Evolutionary conservation across 2,888 invertebrate species (phyloP), one percentile per base, ranked within the genome.

Genomic region (Nemotelus pantherinus): DNA sequence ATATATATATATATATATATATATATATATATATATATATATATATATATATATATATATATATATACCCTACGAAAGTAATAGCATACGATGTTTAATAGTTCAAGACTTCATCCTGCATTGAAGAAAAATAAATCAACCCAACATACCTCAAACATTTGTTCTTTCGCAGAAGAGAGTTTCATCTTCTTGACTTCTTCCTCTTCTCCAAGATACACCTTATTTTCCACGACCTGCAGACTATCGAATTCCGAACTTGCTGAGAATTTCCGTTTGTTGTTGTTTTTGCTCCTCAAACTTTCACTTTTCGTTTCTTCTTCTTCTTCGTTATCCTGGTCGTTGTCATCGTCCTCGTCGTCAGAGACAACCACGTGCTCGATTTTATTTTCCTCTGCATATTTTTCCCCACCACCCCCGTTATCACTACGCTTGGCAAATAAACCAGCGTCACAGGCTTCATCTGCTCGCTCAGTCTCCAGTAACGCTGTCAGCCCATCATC

Each of bases 131-230:
- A 25, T 25, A 25, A 25, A 25, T 25, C 25, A 25, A 25, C 0
- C 25, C 25, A 25, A 0, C 68, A 79, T 67, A 82, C 82, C 81
- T 82, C 81, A 79, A 82, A 82, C 82, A 82, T 82, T 79, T 81
- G 80, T 78, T 82, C 81, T 78, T 80, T 81, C 68, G 80, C 80
- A 68, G 78, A 80, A 39, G 75, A 71, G 47, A 78, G 79, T 72
- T 81, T 81, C 60, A 78, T 64, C 63, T 76, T 77, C 68, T 80
- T 80, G 39, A 75, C 77, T 68, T 72, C 65, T 50, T 41, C 65
- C 9, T 78, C 78, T 43, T 68, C 64, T 6, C n/a, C 47, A n/a
- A n/a, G 7, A 48, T 43, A 9, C 44, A 7, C 53, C 48, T n/a
- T 25, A 55, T 55, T 44, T 58, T 25, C 58, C 58, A 58, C 25